These are phyloP conservation scores for Oceanodroma leucorhoa DNA, from an alignment of 2,797 vertebrate species.

Conservation along the genomic window DNA sequence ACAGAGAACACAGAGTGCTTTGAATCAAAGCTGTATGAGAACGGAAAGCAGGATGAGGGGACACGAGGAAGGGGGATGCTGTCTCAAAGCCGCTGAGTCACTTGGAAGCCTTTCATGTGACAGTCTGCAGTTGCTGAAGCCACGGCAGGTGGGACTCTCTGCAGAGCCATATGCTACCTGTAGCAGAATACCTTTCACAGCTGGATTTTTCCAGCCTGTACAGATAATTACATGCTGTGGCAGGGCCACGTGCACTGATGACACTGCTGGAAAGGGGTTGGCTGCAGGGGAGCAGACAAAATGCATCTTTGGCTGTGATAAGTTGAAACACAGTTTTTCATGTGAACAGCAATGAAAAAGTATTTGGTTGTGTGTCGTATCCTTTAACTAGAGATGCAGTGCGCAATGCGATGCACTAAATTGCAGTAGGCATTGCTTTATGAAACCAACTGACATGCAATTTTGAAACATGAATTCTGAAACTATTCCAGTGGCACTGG, in stretches of 20 bases:
- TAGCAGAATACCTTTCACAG: not conserved
- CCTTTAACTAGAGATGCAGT: not conserved
- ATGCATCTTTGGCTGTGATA: not conserved
- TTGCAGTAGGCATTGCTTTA: not conserved
- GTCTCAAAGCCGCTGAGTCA: not conserved
- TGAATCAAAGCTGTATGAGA: slow-evolving; percentile 1
- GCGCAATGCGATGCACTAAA: not conserved
- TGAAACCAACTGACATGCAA: not conserved
- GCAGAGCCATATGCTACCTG: not conserved
- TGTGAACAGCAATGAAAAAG: not conserved
- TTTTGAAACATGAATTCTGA: not conserved
- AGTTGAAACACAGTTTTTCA: not conserved
- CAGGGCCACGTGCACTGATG: not conserved
- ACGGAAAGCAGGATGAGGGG: not conserved
- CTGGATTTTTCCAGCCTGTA: not conserved
- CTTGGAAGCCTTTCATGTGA: slow-evolving; percentile 25
- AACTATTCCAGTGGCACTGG: not conserved
- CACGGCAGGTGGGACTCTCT: not conserved
- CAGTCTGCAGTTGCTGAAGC: not conserved
- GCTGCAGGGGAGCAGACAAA: not conserved
- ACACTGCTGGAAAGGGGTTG: not conserved
- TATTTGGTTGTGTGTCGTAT: not conserved
- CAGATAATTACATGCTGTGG: not conserved
- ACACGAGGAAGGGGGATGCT: not conserved
- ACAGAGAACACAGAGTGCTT: not conserved